Conservation (phyloP, 2,888 invertebrate species). For the Nephrotoma guestfalica region DNA sequence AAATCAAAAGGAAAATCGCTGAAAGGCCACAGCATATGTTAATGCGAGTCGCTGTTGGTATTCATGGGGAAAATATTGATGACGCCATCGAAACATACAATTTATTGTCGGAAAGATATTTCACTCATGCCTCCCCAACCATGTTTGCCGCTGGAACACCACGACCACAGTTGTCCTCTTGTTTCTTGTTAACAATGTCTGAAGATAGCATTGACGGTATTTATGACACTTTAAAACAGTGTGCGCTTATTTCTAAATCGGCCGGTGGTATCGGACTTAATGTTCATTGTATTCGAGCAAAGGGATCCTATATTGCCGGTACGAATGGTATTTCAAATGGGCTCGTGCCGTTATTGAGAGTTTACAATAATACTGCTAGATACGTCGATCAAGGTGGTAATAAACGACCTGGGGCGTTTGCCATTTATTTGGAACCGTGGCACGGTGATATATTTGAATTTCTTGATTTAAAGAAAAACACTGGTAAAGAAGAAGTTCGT, state of each 20-base stretch:
- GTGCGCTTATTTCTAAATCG: conserved; percentile 90
- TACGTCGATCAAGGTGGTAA: conserved; percentile 98
- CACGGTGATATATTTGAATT: conserved; percentile 95
- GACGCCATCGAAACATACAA: conserved; percentile 92
- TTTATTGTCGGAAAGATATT: conserved; percentile 84
- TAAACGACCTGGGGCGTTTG: conserved; percentile 94
- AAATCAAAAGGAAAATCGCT: conserved; percentile 79
- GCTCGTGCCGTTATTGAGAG: conserved; percentile 86
- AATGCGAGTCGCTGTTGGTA: conserved; percentile 94
- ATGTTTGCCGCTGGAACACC: conserved; percentile 89
- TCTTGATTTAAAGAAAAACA: conserved; percentile 87
- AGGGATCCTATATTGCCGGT: conserved; percentile 82
- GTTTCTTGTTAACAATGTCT: conserved; percentile 87
- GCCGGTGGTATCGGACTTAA: conserved; percentile 97
- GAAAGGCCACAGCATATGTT: conserved; percentile 98
- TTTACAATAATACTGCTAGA: conserved; percentile 89
- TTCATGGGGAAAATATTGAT: conserved; percentile 88
- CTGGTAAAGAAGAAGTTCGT: conserved; percentile 84
- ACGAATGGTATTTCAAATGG: conserved; percentile 94
- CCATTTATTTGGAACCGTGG: conserved; percentile 97
- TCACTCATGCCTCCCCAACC: conserved; percentile 97
- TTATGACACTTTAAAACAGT: conserved; percentile 78
- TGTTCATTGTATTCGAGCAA: conserved; percentile 87
- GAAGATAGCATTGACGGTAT: conserved; percentile 94
- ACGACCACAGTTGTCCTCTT: conserved; percentile 85